Base-by-base conservation (phyloP, 2,797 vertebrate genomes). In the Tapirus indicus region DNA sequence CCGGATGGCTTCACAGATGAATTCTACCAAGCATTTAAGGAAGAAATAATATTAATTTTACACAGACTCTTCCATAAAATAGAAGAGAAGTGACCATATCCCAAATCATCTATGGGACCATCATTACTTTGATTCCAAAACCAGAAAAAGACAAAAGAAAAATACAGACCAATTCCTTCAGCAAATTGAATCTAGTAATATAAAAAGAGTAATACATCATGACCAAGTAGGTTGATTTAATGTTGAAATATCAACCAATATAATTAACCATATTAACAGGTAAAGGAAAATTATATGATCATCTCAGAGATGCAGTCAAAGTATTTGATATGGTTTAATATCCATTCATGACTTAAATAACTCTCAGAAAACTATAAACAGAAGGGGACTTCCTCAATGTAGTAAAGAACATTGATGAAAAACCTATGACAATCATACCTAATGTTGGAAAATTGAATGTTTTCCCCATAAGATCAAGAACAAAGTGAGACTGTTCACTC, bases 11-110 rank as follows among this genome's bases (percentile, higher is more conserved):
- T 89, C 41, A 85, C 38, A 69, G 35, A 23, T 80, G 9, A 93
- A 72, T 88, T 91, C 84, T 83, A 84, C 11, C 25, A 58, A 84
- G 80, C 11, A 66, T 47, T 52, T 92, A 96, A 88, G 60, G 17
- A 91, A 92, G 25, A 94, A 72, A 86, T 64, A 80, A 90, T 60
- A 68, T 41, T 66, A 83, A 90, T 71, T n/a, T 41, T 44, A 52
- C 13, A 52, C 32, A 86, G 56, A 69, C 25, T 84, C 47, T 35
- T 92, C 52, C 74, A 91, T 29, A 87, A 96, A 85, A 78, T 60
- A 83, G 62, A 90, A 87, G 27, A 52, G n/a, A 86, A 79, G 16
- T n/a, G n/a, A 60, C 49, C 64, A 75, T n/a, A 80, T 71, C 13
- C 16, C 20, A 77, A 68, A 90, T 75, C 27, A 86, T 58, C 25